Percentiles rank a stretch among this genome's conserved stretches.
Conservation (phyloP, 2,797 vertebrate genomes). For the Melanotaenia boesemani region DNA sequence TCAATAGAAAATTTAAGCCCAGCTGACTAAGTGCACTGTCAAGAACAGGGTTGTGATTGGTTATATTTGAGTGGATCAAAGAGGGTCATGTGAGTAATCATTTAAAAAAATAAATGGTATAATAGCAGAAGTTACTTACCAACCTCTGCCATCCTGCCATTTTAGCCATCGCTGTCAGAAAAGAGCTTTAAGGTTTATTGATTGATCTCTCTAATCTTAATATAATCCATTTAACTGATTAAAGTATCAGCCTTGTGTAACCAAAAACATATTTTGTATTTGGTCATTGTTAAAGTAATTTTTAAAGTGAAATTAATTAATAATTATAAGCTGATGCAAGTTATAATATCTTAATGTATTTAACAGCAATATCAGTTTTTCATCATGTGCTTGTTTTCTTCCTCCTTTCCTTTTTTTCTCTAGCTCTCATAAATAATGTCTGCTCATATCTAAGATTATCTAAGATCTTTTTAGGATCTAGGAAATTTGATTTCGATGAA, state of each 20-base stretch:
- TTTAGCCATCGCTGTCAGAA: not conserved
- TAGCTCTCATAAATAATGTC: not conserved
- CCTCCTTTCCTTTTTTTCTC: too few species aligned
- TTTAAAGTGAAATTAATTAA: not conserved
- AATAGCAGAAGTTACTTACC: not conserved
- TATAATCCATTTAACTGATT: not conserved
- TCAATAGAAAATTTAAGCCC: slow-evolving; percentile 7
- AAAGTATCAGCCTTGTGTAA: not conserved
- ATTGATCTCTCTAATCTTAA: not conserved
- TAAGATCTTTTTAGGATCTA: not conserved
- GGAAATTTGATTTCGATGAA: not conserved
- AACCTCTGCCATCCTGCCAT: not conserved
- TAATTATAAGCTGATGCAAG: not conserved
- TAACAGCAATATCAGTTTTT: too few species aligned
- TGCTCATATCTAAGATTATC: too few species aligned
- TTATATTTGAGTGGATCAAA: not conserved
- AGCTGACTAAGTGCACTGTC: not conserved
- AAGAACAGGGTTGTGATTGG: not conserved
- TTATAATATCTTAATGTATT: not conserved
- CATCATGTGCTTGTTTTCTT: too few species aligned
- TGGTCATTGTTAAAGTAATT: not conserved
- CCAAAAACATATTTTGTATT: not conserved
- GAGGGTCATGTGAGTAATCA: not conserved
- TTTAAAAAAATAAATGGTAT: not conserved
- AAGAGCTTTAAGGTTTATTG: not conserved